Conservation (phyloP, 2,888 invertebrate species). For the Arctia plantaginis region DNA sequence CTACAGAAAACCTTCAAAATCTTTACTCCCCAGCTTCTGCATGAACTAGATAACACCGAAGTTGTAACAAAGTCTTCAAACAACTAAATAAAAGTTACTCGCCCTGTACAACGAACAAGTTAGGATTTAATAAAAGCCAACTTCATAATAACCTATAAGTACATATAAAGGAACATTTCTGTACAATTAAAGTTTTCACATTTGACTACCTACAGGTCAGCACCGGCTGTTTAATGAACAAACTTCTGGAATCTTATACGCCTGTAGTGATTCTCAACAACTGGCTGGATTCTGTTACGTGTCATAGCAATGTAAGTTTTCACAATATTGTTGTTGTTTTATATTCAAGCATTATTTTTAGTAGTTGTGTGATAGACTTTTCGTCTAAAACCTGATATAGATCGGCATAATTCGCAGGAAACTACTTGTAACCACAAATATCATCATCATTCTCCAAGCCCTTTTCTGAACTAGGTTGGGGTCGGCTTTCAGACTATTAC, state of each 20-base stretch:
- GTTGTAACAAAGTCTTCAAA: background rate
- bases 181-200: conserved; percentile 55
- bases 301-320: conserved; percentile 1
- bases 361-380: no score
- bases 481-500: no score
- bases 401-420: no score
- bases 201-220: conserved; percentile 53
- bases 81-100: background rate
- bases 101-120: background rate
- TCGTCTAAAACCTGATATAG: no score
- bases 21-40: background rate
- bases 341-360: no score
- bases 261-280: conserved; percentile 40
- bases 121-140: background rate
- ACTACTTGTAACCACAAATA: no score
- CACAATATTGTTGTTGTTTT: background rate
- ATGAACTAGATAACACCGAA: background rate
- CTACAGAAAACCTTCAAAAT: no score
- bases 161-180: conserved; percentile 33
- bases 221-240: conserved; percentile 49
- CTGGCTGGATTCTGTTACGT: conserved; percentile 30
- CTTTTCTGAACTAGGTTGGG: no score
- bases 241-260: conserved; percentile 52
- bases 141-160: conserved; percentile 21
- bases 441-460: no score